Base-by-base conservation (phyloP, 2,888 invertebrate genomes). In the Drosophila multiciliata region DNA sequence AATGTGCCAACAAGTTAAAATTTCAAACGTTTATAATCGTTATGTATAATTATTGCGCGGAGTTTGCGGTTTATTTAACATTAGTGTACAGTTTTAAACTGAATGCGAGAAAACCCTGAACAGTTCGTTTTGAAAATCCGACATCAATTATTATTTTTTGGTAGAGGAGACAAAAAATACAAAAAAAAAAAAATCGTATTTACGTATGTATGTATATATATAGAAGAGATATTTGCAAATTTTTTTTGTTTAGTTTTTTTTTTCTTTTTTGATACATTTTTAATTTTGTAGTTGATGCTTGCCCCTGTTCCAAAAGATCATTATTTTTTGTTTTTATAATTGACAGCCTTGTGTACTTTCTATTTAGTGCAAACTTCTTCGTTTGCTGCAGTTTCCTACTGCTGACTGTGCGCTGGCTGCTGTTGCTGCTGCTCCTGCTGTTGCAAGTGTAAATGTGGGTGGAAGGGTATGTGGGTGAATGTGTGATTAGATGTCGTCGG, bases 1-100 rank as follows among this genome's bases (percentile, higher is more conserved):
- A 85, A 85, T 83, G 86, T 86, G 86, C 80, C 80, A 86, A 86
- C 86, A 86, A 78, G 80, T 88, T 86, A 86, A 86, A 86, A 85
- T 86, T 82, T 86, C 75, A 79, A 87, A 87, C 87, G 76, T 75
- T 81, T 84, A 68, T 82, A 78, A 84, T 76, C 72, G 66, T 66
- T 78, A 65, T 55, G 20, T 68, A 75, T 87, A 80, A 75, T 87
- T 84, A 84, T 84, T 84, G 81, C 83, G 85, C 79, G 77, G 66
- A 84, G 78, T 84, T 80, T 82, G 84, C 77, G 40, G 49, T 78
- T 66, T 69, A 73, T 84, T 84, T 64, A 72, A 70, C 36, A 72
- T 83, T 79, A 81, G 65, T 81, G 15, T 64, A 69, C 88, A 85
- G 83, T 87, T 87, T 87, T 63, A 20, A 85, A 85, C 88, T 84